Evolutionary conservation across 2,113 vertebrate species (phyloP), one percentile per base, ranked within the genome.

Genomic region (Anhinga rufa): DNA sequence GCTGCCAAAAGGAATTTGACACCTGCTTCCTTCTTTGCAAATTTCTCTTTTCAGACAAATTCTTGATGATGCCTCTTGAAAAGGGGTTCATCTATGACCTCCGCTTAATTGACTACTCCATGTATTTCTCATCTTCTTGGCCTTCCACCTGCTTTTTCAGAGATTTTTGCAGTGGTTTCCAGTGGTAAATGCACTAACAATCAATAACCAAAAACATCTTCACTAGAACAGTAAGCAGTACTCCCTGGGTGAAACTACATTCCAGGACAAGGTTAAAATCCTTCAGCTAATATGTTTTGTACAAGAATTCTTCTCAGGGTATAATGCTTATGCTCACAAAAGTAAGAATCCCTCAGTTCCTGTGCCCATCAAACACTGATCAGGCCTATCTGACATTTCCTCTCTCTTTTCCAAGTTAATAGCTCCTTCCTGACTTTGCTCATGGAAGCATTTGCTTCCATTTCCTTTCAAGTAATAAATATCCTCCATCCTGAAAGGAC

Each of bases 1-100:
- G 82, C 68, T 95, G 82, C 62, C 58, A 58, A 82, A 76, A 79
- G 54, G 78, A 91, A 62, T 90, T 55, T 72, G 86, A 86, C 94
- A 91, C 51, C 89, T 95, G 95, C 83, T 87, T 90, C 82, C 82
- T 71, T 76, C 89, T 86, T 80, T 25, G 55, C 89, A 94, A 85
- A 93, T 95, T 70, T 76, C 66, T 82, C 90, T 48, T 94, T 91
- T 86, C 88, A 94, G 66, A 84, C 29, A 69, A 81, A 65, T 48
- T 64, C 74, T 68, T 85, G 88, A 94, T 69, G 77, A 92, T 34
- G 40, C 31, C 36, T 84, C 91, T 89, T 61, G 77, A 66, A 91
- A 89, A 87, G 25, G 25, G 14, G 22, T n/a, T 91, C 5, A 44
- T 94, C 91, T 95, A 61, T 92, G 86, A 95, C 92, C 88, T 82